These are phyloP conservation scores for Delphinus delphis DNA, from an alignment of 2,113 vertebrate genomes.

Conservation along the genomic window DNA sequence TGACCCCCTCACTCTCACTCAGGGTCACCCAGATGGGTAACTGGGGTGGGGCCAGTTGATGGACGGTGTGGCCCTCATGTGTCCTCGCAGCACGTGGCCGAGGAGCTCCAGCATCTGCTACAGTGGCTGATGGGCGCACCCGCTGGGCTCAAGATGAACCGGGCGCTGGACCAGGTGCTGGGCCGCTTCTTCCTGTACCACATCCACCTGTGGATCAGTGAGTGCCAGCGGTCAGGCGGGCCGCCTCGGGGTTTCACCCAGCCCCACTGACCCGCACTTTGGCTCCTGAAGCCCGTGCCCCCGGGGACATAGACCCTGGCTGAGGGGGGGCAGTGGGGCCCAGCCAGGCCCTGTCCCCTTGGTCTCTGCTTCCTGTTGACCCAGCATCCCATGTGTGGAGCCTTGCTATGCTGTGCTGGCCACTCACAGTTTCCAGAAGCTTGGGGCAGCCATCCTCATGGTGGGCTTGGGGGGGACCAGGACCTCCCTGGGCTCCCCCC, in stretches of 20 bases:
- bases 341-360: too few species aligned
- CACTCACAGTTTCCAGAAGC: background rate
- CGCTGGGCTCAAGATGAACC: constrained; percentile 98
- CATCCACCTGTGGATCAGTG: constrained; percentile 99
- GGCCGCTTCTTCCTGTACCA: constrained; percentile 99
- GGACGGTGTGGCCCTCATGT: background rate
- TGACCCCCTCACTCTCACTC: background rate
- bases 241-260: background rate
- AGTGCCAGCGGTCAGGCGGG: constrained; percentile 75
- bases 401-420: background rate
- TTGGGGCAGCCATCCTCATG: background rate
- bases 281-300: background rate
- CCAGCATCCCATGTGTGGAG: background rate
- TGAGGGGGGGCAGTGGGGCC: too few species aligned
- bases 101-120: constrained; percentile 93
- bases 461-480: background rate
- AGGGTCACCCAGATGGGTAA: background rate
- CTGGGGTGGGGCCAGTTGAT: background rate
- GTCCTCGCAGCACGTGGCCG: constrained; percentile 87
- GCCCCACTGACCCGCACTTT: background rate
- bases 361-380: background rate
- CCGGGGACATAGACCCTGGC: background rate
- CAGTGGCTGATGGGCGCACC: constrained; percentile 99
- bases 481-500: background rate
- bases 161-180: constrained; percentile 95